These are phyloP conservation scores for Limnephilus marmoratus DNA, from an alignment of 2,888 invertebrate genomes.

Conservation along the genomic window DNA sequence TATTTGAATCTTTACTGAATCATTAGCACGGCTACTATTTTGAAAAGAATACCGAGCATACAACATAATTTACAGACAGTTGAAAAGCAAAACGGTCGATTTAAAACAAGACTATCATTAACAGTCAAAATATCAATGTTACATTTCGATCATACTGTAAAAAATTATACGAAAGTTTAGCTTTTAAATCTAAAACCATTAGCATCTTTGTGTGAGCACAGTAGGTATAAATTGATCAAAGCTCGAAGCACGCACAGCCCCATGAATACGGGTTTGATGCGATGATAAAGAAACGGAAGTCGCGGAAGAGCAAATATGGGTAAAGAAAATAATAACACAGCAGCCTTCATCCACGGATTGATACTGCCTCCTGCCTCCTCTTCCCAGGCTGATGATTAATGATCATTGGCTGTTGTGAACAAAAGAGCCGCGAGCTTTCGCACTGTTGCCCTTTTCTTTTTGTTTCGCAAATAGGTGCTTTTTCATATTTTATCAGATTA, in stretches of 20 bases:
- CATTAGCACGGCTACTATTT: no score
- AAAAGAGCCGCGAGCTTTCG: conserved; percentile 62
- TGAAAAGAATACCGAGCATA: no score
- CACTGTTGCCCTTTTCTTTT: conserved; percentile 61
- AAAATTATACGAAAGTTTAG: background rate
- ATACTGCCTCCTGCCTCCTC: conserved; percentile 33
- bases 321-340: conserved; percentile 38
- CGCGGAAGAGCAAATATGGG: conserved; percentile 37
- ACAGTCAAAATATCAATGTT: background rate
- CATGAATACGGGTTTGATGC: conserved; percentile 27
- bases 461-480: conserved; percentile 64
- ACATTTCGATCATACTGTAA: background rate
- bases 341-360: conserved; percentile 46
- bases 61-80: no score
- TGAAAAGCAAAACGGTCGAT: no score
- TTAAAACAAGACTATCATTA: background rate
- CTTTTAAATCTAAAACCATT: background rate
- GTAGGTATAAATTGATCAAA: conserved; percentile 25
- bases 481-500: conserved; percentile 64
- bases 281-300: conserved; percentile 42
- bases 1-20: no score
- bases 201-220: conserved; percentile 6
- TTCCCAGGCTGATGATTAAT: conserved; percentile 64
- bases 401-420: conserved; percentile 60
- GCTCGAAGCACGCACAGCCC: conserved; percentile 2